Evolutionary conservation across 2,113 vertebrate genomes (phyloP).

Genomic region (Mellivora capensis): DNA sequence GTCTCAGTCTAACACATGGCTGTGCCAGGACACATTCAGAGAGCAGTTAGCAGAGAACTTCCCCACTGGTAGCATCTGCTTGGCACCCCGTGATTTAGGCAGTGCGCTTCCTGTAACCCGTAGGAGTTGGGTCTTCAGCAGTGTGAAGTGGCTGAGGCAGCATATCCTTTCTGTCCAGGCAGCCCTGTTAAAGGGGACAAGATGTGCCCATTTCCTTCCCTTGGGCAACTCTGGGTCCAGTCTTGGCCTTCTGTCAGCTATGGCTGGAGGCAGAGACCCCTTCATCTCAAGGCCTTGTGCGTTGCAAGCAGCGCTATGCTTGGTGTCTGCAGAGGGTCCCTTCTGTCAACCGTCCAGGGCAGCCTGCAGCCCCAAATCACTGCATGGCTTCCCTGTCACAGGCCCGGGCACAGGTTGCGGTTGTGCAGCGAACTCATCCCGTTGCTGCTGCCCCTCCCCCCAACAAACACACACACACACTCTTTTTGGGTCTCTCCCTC

Average conservation of each 20-base stretch:
- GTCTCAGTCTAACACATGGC: neutral
- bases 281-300: neutral
- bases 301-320: neutral
- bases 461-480: neutral
- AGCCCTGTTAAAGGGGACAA: neutral
- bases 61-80: neutral
- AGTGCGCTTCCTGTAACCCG: neutral
- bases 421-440: neutral
- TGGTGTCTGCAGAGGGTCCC: neutral
- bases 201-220: neutral
- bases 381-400: neutral
- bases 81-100: neutral
- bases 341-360: neutral
- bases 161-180: neutral
- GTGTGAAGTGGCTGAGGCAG: neutral
- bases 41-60: neutral
- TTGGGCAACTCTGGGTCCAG: neutral
- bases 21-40: neutral
- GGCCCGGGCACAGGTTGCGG: neutral
- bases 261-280: neutral
- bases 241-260: neutral
- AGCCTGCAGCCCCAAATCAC: neutral
- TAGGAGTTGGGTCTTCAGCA: neutral
- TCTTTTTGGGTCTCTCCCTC: neutral
- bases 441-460: no score